Evolutionary conservation across 1,140 invertebrate genomes (phyloP), one percentile per base, ranked within the genome.

Genomic region (Drosophila ercepeae): DNA sequence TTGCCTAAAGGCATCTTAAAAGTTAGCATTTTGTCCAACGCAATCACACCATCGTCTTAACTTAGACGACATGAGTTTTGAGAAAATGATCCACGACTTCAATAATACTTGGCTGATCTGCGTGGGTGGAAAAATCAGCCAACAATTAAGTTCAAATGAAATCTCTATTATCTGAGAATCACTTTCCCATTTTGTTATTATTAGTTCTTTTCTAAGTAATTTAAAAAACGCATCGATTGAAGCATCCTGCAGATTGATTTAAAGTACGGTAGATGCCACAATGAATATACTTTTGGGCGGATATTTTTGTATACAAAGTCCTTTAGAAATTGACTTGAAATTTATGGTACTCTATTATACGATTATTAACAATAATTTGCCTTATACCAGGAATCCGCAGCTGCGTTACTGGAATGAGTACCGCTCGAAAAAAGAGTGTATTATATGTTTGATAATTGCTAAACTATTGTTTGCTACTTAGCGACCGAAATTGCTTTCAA

Each of bases 391-490:
- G 51, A 45, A 50, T 48, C 36, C 57, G 50, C 57, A 73, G 51
- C 48, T 65, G 51, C 25, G 34, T 44, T 21, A 2, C 11, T 34
- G 51, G 53, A 74, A 58, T 21, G 70, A 64, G 9, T 39, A 55
- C n/a, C 39, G 65, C 52, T 65, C 61, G 21, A 41, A 44, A 49
- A 32, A 70, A 57, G 57, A 61, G 49, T 49, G 68, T 49, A 49
- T 46, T 32, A 42, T 27, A 61, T 51, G 45, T 45, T 64, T 73
- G 46, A 73, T 74, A 64, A 73, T 74, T 74, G 69, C 45, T 44
- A 73, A 64, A 73, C 69, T 64, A 74, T 73, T 74, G 70, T 73
- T 73, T 27, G 69, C 58, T 73, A 64, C 69, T 74, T 74, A 74
- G 69, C 70, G 70, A 73, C 70, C 69, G 32, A 74, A 74, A 74